Evolutionary conservation across 2,888 invertebrate genomes (phyloP).

Genomic region (Diarsia dahlii): DNA sequence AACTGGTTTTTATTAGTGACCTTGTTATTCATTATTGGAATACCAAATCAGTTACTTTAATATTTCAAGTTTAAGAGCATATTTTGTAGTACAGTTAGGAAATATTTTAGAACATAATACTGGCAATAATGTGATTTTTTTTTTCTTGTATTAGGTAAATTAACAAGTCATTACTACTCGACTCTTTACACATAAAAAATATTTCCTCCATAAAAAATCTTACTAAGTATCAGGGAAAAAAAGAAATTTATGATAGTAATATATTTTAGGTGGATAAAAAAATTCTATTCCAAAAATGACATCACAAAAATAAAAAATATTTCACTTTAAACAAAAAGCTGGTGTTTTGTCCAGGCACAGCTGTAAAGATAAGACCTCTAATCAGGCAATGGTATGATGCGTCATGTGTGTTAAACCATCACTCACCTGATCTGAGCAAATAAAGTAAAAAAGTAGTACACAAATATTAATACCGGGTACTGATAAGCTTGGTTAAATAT

Average conservation of each 20-base stretch:
- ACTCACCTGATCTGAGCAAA: slow-evolving; percentile 34
- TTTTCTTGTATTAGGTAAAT: too few relatives aligned
- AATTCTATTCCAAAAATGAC: background rate
- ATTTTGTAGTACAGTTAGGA: background rate
- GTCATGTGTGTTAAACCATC: slow-evolving; percentile 53
- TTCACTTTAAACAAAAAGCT: slow-evolving; percentile 2
- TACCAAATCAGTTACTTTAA: background rate
- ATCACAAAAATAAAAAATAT: slow-evolving; percentile 1
- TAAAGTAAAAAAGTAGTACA: slow-evolving; percentile 54
- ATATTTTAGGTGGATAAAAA: too few relatives aligned
- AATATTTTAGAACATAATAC: too few relatives aligned
- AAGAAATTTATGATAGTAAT: too few relatives aligned
- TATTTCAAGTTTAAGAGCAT: slow-evolving; percentile 14
- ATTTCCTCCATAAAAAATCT: too few relatives aligned
- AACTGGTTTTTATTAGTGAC: slow-evolving; percentile 19
- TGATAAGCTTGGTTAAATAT: slow-evolving; percentile 47
- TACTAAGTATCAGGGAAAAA: too few relatives aligned
- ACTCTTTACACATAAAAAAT: too few relatives aligned
- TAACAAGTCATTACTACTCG: too few relatives aligned
- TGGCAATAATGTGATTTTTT: too few relatives aligned
- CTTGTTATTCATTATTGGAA: background rate
- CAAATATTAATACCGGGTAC: slow-evolving; percentile 17
- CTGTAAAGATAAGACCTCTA: slow-evolving; percentile 61
- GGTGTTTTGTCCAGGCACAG: slow-evolving; percentile 4
- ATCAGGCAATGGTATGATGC: slow-evolving; percentile 64